Evolutionary conservation across 2,797 vertebrate genomes (phyloP).

Genomic region (Rhabdophis nuchalis): DNA sequence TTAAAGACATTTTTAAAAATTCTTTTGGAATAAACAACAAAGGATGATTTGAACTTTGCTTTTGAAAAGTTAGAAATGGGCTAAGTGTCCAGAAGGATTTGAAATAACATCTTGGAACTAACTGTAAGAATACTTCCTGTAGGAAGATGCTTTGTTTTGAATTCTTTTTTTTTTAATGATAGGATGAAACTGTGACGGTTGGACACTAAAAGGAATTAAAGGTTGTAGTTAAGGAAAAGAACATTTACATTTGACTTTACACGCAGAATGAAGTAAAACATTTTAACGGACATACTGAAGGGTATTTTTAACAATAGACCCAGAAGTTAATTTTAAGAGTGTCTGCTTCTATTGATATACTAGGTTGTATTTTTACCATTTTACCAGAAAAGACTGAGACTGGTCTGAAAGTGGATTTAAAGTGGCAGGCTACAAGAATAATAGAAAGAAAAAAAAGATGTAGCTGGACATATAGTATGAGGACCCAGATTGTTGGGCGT

Average conservation of each 20-base stretch:
- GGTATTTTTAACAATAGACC: neutral
- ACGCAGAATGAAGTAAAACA: neutral
- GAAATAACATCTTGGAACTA: neutral
- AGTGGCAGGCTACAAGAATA: neutral
- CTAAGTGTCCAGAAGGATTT: neutral
- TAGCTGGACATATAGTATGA: neutral
- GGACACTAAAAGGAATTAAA: neutral
- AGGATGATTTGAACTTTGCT: neutral
- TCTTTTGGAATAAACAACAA: neutral
- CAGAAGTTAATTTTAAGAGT: neutral
- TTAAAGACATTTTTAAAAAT: neutral
- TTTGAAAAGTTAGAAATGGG: neutral
- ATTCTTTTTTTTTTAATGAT: neutral
- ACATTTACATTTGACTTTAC: neutral
- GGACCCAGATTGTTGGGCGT: no score
- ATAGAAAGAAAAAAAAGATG: neutral
- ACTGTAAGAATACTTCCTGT: neutral
- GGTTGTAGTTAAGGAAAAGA: neutral
- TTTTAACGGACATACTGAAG: neutral
- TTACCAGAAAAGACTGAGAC: neutral
- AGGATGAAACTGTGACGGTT: neutral
- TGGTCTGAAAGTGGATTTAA: neutral
- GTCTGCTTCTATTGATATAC: neutral
- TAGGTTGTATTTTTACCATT: neutral
- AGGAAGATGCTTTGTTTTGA: neutral